Percentiles rank a stretch among this genome's conserved stretches.
Evolutionary conservation across 2,888 invertebrate genomes (phyloP).

Genomic region (Galeopsomyia nigrocyanea): DNA sequence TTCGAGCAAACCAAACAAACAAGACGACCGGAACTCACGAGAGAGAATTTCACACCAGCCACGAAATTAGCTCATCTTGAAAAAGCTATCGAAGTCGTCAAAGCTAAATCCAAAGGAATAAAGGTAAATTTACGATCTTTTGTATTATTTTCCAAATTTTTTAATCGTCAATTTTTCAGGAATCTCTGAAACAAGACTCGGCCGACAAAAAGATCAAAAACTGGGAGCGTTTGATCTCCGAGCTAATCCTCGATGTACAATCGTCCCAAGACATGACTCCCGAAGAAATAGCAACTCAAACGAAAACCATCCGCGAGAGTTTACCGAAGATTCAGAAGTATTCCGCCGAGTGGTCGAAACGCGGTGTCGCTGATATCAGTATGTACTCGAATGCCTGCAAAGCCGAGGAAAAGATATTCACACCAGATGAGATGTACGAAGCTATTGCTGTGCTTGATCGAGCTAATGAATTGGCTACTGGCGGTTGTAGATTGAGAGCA

Average conservation of each 20-base stretch:
- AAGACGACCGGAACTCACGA: slow-evolving; percentile 37
- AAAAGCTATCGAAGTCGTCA: slow-evolving; percentile 26
- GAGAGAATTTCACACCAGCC: slow-evolving; percentile 14
- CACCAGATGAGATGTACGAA: slow-evolving; percentile 29
- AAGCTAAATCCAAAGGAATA: slow-evolving; percentile 24
- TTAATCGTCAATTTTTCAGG: slow-evolving; percentile 8
- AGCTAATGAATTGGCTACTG: slow-evolving; percentile 46
- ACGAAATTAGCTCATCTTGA: slow-evolving; percentile 13
- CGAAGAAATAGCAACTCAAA: slow-evolving; percentile 8
- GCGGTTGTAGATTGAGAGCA: slow-evolving; percentile 50
- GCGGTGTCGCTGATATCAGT: slow-evolving; percentile 27
- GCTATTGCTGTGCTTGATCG: slow-evolving; percentile 47
- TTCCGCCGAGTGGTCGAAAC: slow-evolving; percentile 16
- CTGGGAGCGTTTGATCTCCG: slow-evolving; percentile 37
- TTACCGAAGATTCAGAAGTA: slow-evolving; percentile 12
- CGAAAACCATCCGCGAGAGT: slow-evolving; percentile 20
- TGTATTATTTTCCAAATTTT: not conserved
- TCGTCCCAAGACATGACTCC: not conserved
- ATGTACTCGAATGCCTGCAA: slow-evolving; percentile 35
- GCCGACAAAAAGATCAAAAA: slow-evolving; percentile 42
- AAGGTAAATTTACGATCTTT: slow-evolving; percentile 20
- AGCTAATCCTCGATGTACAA: slow-evolving; percentile 33
- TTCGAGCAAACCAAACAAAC: slow-evolving; percentile 35
- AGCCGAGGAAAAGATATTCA: slow-evolving; percentile 36
- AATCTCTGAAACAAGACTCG: slow-evolving; percentile 28